Evolutionary conservation across 2,113 vertebrate species (phyloP).

Genomic region (Puntigrus tetrazona): DNA sequence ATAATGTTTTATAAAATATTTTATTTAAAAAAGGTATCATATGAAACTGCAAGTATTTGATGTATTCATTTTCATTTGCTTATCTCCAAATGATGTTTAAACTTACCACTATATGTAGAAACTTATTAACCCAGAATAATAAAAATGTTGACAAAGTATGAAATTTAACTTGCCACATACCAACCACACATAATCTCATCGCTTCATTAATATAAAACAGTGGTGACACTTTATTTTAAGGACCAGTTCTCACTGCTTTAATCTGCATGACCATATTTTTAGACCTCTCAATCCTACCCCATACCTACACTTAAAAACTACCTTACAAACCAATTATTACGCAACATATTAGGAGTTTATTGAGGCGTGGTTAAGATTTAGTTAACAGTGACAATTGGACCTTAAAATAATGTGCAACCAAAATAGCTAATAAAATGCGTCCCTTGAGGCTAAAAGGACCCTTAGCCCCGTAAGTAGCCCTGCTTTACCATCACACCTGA

Average conservation of each 20-base stretch:
- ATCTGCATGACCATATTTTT: too few species aligned
- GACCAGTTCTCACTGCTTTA: too few species aligned
- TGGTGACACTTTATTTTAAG: too few species aligned
- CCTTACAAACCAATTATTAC: too few species aligned
- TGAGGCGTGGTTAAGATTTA: too few species aligned
- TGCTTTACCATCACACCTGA: background rate
- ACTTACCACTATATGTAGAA: background rate
- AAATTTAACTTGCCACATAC: background rate
- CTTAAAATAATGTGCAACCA: background rate
- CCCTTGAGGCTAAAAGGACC: background rate
- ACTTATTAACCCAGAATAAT: background rate
- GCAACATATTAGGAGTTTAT: too few species aligned
- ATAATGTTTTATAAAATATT: too few species aligned
- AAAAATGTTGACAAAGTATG: background rate
- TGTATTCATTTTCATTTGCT: background rate
- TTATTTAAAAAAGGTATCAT: too few species aligned
- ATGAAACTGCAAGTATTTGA: background rate
- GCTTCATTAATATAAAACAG: background rate
- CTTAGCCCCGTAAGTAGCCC: background rate
- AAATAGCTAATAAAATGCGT: background rate
- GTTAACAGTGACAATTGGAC: too few species aligned
- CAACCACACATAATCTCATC: background rate
- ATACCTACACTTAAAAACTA: too few species aligned
- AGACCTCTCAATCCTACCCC: too few species aligned
- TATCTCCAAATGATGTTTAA: background rate